Percentiles rank a stretch among this genome's conserved stretches.
Evolutionary conservation across 37 sponge, comb jelly and placozoan species (phyloP).

Genomic region (Chondrilla cf. caribensis): DNA sequence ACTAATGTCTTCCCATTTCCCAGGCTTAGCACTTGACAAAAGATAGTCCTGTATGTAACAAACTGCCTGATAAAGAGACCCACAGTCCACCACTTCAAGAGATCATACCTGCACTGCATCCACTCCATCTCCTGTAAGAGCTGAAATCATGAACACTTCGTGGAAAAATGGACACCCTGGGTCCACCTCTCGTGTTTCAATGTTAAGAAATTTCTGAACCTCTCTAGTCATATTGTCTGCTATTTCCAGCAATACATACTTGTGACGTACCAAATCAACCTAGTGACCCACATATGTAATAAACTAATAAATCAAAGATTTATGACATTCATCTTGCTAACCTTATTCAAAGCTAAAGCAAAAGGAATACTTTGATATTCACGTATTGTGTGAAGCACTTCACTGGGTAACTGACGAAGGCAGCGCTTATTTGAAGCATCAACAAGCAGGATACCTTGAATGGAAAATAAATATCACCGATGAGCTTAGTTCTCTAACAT

Average conservation of each 20-base stretch:
- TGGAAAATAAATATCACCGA: too few species aligned
- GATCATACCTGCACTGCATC: slow-evolving; percentile 53
- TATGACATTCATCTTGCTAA: not conserved
- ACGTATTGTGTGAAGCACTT: slow-evolving; percentile 28
- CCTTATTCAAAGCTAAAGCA: slow-evolving; percentile 87
- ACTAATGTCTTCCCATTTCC: slow-evolving; percentile 55
- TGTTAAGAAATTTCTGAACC: not conserved
- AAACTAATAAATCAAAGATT: too few species aligned
- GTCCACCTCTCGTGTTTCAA: too few species aligned
- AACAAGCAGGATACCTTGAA: slow-evolving; percentile 15
- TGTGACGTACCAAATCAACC: slow-evolving; percentile 61
- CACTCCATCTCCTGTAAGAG: slow-evolving; percentile 70
- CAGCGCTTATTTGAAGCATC: slow-evolving; percentile 65
- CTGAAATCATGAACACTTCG: slow-evolving; percentile 48
- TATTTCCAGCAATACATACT: slow-evolving; percentile 37
- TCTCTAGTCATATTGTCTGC: slow-evolving; percentile 24
- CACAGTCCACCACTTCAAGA: too few species aligned
- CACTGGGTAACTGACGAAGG: slow-evolving; percentile 23
- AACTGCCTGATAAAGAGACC: too few species aligned
- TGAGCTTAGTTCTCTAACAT: too few species aligned
- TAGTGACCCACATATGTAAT: slow-evolving; percentile 1
- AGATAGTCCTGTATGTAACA: slow-evolving; percentile 60
- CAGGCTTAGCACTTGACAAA: slow-evolving; percentile 19
- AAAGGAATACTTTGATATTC: slow-evolving; percentile 36
- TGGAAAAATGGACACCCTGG: not conserved